These are phyloP conservation scores for Seriola dumerili DNA, from an alignment of 2,113 vertebrate species.

Conservation along the genomic window DNA sequence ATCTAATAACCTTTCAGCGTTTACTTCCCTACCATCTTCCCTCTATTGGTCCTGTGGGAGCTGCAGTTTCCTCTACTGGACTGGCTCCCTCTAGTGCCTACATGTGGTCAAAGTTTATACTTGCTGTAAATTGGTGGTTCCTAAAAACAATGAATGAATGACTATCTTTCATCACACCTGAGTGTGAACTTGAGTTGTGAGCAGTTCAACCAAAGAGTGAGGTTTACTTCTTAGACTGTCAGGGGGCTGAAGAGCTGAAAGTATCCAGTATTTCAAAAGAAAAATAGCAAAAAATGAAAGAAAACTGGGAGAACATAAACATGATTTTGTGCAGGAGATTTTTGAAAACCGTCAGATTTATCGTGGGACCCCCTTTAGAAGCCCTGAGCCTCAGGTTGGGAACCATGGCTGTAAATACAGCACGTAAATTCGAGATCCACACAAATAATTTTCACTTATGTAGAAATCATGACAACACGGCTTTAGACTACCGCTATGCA, in stretches of 20 bases:
- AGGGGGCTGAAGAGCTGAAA: background rate
- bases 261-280: background rate
- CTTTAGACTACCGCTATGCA: background rate
- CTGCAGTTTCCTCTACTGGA: background rate
- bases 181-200: background rate
- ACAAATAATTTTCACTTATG: background rate
- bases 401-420: background rate
- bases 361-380: too few relatives aligned
- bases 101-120: background rate
- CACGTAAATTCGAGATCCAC: background rate
- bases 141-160: background rate
- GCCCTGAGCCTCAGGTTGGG: background rate
- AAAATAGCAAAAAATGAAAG: too few relatives aligned
- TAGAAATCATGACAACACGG: background rate
- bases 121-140: background rate
- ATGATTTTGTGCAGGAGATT: too few relatives aligned
- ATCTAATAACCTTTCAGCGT: background rate
- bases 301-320: too few relatives aligned
- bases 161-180: background rate
- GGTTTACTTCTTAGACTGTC: background rate
- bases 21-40: background rate
- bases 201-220: background rate
- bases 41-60: background rate
- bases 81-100: conserved; percentile 62
- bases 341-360: too few relatives aligned